Conservation (phyloP, 2,888 invertebrate genomes). For the Campoplex nolae region DNA sequence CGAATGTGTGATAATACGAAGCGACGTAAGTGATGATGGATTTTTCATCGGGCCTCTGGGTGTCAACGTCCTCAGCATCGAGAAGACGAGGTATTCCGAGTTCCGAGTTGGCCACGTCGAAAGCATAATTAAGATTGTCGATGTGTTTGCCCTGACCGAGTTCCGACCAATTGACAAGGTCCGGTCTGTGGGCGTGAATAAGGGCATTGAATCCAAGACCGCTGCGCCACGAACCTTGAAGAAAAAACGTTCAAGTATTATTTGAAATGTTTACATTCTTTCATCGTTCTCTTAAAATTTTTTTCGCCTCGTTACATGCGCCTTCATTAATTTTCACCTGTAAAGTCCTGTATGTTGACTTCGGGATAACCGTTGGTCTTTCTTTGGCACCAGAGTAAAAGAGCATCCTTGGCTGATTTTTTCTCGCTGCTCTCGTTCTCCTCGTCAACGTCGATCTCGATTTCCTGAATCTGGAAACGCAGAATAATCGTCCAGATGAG, state of each 20-base stretch:
- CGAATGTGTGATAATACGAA: slow-evolving; percentile 99
- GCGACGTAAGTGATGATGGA: slow-evolving; percentile 99
- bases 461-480: slow-evolving; percentile 99
- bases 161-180: slow-evolving; percentile 95
- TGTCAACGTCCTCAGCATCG: slow-evolving; percentile 99
- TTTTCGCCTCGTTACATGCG: background rate
- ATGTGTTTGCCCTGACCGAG: slow-evolving; percentile 94
- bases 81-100: slow-evolving; percentile 96
- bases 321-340: slow-evolving; percentile 83
- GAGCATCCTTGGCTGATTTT: slow-evolving; percentile 99
- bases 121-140: slow-evolving; percentile 98
- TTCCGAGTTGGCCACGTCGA: slow-evolving; percentile 96
- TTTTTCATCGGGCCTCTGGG: slow-evolving; percentile 97
- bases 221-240: slow-evolving; percentile 94
- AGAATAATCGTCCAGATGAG: slow-evolving; percentile 99
- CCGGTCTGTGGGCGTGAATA: slow-evolving; percentile 98
- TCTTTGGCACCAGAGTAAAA: slow-evolving; percentile 99
- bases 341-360: slow-evolving; percentile 95
- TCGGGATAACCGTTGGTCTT: slow-evolving; percentile 98
- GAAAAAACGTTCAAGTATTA: background rate
- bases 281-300: background rate
- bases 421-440: slow-evolving; percentile 98
- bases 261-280: background rate
- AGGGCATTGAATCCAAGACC: slow-evolving; percentile 99
- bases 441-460: slow-evolving; percentile 98